These are phyloP conservation scores for Passer montanus DNA, from an alignment of 2,113 vertebrate species.

Conservation along the genomic window DNA sequence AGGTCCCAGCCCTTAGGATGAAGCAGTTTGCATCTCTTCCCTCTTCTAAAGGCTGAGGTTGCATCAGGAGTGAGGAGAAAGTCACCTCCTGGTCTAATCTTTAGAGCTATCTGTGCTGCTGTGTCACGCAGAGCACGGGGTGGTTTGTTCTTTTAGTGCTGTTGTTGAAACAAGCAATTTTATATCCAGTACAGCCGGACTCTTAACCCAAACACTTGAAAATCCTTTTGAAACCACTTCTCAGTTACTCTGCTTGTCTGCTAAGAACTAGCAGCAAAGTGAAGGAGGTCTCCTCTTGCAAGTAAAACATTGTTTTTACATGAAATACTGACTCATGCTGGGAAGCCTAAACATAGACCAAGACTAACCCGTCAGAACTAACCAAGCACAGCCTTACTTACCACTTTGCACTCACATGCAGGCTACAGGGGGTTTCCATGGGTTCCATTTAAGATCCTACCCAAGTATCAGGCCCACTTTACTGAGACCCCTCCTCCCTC, in stretches of 20 bases:
- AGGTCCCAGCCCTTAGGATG: not conserved
- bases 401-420: not conserved
- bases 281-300: not conserved
- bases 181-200: not conserved
- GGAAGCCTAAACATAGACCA: not conserved
- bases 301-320: not conserved
- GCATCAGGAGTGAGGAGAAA: not conserved
- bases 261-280: not conserved
- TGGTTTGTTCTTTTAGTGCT: constrained; percentile 14
- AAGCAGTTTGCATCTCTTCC: not conserved
- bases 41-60: not conserved
- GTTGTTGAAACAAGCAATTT: constrained; percentile 44
- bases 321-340: not conserved
- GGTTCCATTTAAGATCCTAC: not conserved
- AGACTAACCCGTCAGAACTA: not conserved
- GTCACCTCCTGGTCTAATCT: not conserved
- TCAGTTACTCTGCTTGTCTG: not conserved
- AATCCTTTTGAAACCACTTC: constrained; percentile 45
- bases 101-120: not conserved
- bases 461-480: not conserved
- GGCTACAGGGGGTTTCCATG: not conserved
- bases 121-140: not conserved
- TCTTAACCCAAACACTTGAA: constrained; percentile 52
- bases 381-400: not conserved
- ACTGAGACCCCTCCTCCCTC: not conserved